Base-by-base conservation (phyloP, 2,888 invertebrate species). In the Chrysolina haemoptera region DNA sequence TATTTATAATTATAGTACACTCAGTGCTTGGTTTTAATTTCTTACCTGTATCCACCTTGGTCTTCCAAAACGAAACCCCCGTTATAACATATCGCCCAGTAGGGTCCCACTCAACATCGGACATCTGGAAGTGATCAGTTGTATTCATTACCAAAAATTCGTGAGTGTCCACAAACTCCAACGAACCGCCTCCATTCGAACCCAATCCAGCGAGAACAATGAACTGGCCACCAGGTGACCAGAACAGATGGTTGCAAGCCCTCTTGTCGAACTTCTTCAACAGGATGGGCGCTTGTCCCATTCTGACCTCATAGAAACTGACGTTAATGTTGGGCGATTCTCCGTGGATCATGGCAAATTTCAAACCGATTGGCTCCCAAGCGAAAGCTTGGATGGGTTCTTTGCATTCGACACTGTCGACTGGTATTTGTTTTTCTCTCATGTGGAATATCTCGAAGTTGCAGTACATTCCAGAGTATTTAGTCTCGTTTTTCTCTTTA, bases 361-460 rank as follows among this genome's bases (percentile, higher is more conserved):
- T 98, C 65, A 94, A 95, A 1, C 99, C 99, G 9, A 96, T 91
- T 0, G 99, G 99, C 87, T 99, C 99, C 99, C 99, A 99, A 0
- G 98, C 98, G 85, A 99, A 99, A 0, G 98, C 97, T 84, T 96
- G 94, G 71, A 96, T 96, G 0, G 95, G 92, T 84, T 96, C 96
- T 87, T 99, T 98, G 76, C 98, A 95, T 88, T 99, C 99, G 1
- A 99, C 95, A 12, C 96, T 97, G 87, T 99, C 99, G 0, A 99
- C 98, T 0, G 99, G 99, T 81, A 99, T 96, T 73, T 85, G 83
- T 85, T 98, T 98, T 85, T 99, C 98, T 69, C 97, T 91, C 94
- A 99, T 97, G 85, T 99, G 98, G 90, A 99, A 99, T 81, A 99
- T 96, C 90, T 99, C 99, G 89, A 99, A 98, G 88, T 98, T 99